Conservation (phyloP, 2,797 vertebrate genomes). For the Enteromius treurensis region DNA sequence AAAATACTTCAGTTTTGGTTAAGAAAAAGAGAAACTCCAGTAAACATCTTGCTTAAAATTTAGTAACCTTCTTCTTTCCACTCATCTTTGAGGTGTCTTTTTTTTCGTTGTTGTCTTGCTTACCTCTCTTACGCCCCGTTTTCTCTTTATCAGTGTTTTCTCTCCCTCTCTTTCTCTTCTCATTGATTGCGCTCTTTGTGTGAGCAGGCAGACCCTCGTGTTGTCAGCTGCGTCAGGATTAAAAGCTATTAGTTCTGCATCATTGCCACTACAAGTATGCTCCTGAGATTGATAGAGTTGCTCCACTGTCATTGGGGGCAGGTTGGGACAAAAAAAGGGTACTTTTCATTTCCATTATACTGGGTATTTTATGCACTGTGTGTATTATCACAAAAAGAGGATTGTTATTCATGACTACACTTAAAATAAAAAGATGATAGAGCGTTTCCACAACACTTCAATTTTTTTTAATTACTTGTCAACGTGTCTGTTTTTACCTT, state of each 20-base stretch:
- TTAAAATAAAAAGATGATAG: not conserved
- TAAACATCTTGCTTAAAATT: not conserved
- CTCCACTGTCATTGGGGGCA: constrained; percentile 67
- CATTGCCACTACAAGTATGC: constrained; percentile 81
- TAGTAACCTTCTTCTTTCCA: not conserved
- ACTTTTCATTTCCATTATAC: constrained; percentile 46
- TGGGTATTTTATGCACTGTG: not conserved
- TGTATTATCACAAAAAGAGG: not conserved
- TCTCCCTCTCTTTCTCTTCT: constrained; percentile 18
- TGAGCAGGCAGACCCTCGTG: constrained; percentile 74
- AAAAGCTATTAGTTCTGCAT: constrained; percentile 87
- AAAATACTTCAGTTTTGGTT: not conserved
- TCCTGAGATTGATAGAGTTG: constrained; percentile 81
- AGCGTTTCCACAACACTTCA: not conserved
- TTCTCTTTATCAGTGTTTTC: constrained; percentile 5
- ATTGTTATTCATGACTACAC: not conserved
- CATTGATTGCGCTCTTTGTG: constrained; percentile 80
- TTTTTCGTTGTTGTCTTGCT: constrained; percentile 19
- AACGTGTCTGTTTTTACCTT: not conserved
- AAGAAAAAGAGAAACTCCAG: not conserved
- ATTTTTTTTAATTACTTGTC: not conserved
- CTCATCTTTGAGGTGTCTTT: not conserved
- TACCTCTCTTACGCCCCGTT: constrained; percentile 13
- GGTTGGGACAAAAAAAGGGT: constrained; percentile 67
- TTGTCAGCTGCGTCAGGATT: constrained; percentile 86